Conservation (phyloP, 2,888 invertebrate species). For the Microctonus hyperodae region DNA sequence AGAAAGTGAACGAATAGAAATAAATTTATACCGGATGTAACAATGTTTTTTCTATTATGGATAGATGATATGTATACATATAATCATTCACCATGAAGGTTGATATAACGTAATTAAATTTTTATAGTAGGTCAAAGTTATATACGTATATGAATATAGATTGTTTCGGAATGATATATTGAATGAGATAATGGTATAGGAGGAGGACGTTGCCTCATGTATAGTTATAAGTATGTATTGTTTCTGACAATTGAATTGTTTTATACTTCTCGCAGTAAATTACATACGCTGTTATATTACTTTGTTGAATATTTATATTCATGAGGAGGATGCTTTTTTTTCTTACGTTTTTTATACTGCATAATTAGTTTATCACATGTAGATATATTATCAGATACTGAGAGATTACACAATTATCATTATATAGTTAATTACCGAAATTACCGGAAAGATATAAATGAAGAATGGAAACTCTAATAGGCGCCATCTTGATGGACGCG, state of each 20-base stretch:
- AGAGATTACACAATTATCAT: too few relatives aligned
- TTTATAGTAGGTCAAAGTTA: slow-evolving; percentile 30
- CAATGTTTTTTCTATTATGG: not conserved
- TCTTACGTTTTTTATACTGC: not conserved
- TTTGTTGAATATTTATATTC: not conserved
- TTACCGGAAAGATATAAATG: too few relatives aligned
- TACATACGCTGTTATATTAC: not conserved
- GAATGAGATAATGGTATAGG: not conserved
- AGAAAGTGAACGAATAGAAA: not conserved
- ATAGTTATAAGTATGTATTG: slow-evolving; percentile 6
- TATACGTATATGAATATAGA: slow-evolving; percentile 11
- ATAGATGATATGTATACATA: slow-evolving; percentile 7
- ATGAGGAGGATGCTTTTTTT: not conserved
- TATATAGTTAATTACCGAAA: too few relatives aligned
- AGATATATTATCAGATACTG: not conserved
- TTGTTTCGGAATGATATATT: slow-evolving; percentile 10
- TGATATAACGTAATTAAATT: slow-evolving; percentile 23
- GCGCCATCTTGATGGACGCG: too few relatives aligned
- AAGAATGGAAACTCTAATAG: too few relatives aligned
- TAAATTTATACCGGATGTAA: not conserved
- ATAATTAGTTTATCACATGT: not conserved
- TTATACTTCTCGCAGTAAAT: not conserved
- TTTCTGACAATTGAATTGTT: slow-evolving; percentile 1
- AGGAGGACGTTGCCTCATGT: slow-evolving; percentile 20
- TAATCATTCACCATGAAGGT: slow-evolving; percentile 22